Percentiles rank a stretch among this genome's conserved stretches.
phyloP scores from a whole-genome alignment of 1,140 invertebrate genomes.

The Apis laboriosa region DNA sequence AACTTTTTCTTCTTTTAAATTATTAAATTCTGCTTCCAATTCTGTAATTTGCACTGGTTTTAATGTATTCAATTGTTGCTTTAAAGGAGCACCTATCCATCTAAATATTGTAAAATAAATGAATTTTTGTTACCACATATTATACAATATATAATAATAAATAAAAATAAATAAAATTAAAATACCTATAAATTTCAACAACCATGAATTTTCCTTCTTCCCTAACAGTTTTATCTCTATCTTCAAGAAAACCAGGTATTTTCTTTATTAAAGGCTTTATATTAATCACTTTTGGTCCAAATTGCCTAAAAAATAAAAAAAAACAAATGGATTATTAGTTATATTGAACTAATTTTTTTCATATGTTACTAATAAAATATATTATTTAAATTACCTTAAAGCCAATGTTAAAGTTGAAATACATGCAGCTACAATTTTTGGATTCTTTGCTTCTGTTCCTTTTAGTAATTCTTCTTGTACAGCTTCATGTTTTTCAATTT shows the following conservation, averaged over 20 bases:
- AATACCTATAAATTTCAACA: constrained; percentile 92
- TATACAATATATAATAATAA: not conserved
- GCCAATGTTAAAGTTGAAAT: constrained; percentile 88
- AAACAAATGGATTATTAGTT: constrained; percentile 18
- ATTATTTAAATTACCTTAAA: constrained; percentile 84
- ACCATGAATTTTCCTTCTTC: constrained; percentile 95
- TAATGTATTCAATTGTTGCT: constrained; percentile 91
- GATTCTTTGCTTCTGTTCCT: constrained; percentile 97
- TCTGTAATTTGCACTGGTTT: constrained; percentile 95
- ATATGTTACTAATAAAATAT: not conserved
- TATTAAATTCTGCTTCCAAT: constrained; percentile 92
- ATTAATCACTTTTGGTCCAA: constrained; percentile 95
- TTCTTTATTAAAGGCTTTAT: constrained; percentile 95
- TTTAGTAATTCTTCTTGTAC: constrained; percentile 96
- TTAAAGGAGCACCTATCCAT: constrained; percentile 94
- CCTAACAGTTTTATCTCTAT: constrained; percentile 95
- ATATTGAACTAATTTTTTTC: not conserved
- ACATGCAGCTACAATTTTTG: constrained; percentile 95
- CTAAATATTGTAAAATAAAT: constrained; percentile 71
- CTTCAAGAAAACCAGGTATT: constrained; percentile 90
- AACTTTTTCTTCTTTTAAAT: constrained; percentile 86
- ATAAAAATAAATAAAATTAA: not conserved
- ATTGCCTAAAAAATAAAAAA: constrained; percentile 83
- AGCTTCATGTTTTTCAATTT: constrained; percentile 96
- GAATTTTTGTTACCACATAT: not conserved